Conservation (phyloP, 2,888 invertebrate species). For the Malacosoma neustria region DNA sequence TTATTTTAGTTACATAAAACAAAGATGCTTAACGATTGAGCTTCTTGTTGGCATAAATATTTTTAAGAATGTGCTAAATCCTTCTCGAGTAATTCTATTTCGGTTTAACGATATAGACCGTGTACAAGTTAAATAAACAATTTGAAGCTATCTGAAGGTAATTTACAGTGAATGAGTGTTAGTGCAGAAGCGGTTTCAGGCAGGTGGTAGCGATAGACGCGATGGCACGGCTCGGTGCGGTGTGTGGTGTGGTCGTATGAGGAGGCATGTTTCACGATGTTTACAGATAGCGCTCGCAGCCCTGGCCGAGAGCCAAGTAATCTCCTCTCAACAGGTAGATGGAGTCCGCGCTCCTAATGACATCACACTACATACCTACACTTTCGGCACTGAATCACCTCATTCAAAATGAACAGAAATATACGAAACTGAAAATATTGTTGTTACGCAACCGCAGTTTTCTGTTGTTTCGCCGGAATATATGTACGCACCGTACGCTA, state of each 20-base stretch:
- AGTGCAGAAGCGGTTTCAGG: constrained; percentile 13
- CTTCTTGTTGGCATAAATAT: too few relatives aligned
- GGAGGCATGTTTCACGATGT: constrained; percentile 30
- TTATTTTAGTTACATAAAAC: too few relatives aligned
- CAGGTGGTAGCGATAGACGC: constrained; percentile 23
- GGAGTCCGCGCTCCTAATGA: constrained; percentile 45
- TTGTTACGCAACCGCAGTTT: constrained; percentile 20
- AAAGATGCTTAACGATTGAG: too few relatives aligned
- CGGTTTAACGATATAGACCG: too few relatives aligned
- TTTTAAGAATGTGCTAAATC: too few relatives aligned
- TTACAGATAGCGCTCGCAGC: constrained; percentile 17
- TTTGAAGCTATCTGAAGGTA: background rate
- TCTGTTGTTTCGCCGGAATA: constrained; percentile 17
- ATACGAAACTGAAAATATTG: constrained; percentile 25
- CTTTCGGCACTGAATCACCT: constrained; percentile 48
- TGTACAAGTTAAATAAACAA: too few relatives aligned
- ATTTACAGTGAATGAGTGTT: constrained; percentile 1
- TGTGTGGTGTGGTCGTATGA: too few relatives aligned
- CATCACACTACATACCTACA: constrained; percentile 43
- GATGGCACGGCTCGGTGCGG: constrained; percentile 21
- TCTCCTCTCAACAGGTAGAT: constrained; percentile 63
- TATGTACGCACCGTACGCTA: constrained; percentile 7
- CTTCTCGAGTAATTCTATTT: too few relatives aligned
- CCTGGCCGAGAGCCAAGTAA: constrained; percentile 56
- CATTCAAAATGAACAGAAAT: constrained; percentile 43